Evolutionary conservation across 2,888 invertebrate genomes (phyloP), one percentile per base, ranked within the genome.

Genomic region (Imbricaverruca yamaguchii): DNA sequence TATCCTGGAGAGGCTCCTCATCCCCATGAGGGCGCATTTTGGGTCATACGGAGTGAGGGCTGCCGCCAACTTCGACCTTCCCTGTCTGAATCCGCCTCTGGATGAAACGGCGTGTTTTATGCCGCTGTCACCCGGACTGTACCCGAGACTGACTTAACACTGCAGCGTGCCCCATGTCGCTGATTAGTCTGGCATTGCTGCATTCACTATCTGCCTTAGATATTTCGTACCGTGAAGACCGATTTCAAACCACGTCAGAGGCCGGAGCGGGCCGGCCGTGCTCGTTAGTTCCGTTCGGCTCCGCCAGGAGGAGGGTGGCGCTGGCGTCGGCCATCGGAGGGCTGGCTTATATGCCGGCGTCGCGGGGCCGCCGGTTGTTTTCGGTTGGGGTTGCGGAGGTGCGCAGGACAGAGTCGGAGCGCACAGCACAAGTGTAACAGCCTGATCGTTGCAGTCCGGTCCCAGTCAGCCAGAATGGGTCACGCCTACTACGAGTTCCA

Each of bases 401-500:
- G 9, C 9, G 23, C 13, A 39, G 39, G 67, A 11, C 4, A 0
- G 67, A 11, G 67, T 12, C 9, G 9, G 65, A 23, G 12, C n/a
- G n/a, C 25, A 4, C 7, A 53, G 74, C 10, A 53, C 11, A 15
- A 74, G 53, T 53, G 53, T 23, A 21, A 13, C 74, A 7, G 39
- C 12, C 53, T 13, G 74, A 13, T 25, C 9, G 9, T 23, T n/a
- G 74, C 74, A 74, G 74, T 6, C 23, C 53, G 39, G 6, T 2
- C 13, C 23, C 65, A 12, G 8, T 23, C n/a, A 8, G 69, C 9
- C 74, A 74, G 13, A 6, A 78, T 78, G 78, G 78, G 56, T 78
- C 78, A 78, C 78, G 78, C 78, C 56, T 78, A 78, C 78, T 78
- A 78, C 23, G 78, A 78, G 56, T 78, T 78, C 57, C 78, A 78